Evolutionary conservation across 1,140 invertebrate species (phyloP).

Genomic region (Atta colombica): DNA sequence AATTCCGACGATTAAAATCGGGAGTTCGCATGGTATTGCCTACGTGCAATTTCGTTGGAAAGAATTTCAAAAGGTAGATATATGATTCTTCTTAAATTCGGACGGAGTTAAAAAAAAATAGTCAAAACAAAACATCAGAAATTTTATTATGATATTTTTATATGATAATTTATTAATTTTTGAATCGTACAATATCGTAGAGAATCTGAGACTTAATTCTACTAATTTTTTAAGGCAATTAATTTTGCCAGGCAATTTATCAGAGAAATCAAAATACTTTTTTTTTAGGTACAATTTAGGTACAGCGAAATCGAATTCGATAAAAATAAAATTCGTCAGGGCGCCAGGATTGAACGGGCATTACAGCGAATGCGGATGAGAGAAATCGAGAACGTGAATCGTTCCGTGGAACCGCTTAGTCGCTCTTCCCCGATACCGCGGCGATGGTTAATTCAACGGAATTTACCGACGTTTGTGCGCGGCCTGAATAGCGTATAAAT

Average conservation of each 20-base stretch:
- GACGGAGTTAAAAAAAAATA: background rate
- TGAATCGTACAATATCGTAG: too few relatives aligned
- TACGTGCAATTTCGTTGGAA: background rate
- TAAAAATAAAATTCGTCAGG: conserved; percentile 48
- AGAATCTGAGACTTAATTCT: background rate
- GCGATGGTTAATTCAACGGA: conserved; percentile 62
- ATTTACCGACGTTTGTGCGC: conserved; percentile 64
- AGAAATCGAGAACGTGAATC: conserved; percentile 63
- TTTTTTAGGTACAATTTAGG: conserved; percentile 32
- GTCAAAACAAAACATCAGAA: background rate
- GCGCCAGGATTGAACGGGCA: conserved; percentile 38
- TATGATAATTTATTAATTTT: background rate
- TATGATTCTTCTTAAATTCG: background rate
- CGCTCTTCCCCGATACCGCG: conserved; percentile 59
- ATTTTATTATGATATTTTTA: background rate
- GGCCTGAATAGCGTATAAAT: conserved; percentile 63
- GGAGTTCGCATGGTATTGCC: background rate
- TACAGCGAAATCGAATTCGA: conserved; percentile 30
- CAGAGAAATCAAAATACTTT: background rate
- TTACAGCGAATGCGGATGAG: conserved; percentile 56
- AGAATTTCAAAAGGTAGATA: background rate
- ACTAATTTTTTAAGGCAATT: background rate
- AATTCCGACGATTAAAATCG: conserved; percentile 56
- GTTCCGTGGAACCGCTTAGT: conserved; percentile 63
- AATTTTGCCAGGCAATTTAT: conserved; percentile 15